Conservation (phyloP, 92 coral and sea anemone species). For the Epizoanthus scotinus region DNA sequence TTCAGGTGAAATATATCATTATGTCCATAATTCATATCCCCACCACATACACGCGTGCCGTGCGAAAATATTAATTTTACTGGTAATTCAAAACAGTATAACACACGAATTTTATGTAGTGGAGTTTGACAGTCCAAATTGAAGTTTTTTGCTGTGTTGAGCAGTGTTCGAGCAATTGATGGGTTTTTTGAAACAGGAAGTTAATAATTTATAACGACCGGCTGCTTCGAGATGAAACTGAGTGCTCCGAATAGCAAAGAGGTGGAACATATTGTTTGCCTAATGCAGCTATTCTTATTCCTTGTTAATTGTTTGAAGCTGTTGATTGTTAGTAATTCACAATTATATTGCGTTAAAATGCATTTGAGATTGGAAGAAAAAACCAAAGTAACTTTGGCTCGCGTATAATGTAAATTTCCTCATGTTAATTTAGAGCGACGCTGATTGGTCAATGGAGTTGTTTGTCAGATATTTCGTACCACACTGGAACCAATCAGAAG, state of each 20-base stretch:
- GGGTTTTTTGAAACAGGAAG: slow-evolving; percentile 43
- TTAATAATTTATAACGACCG: slow-evolving; percentile 42
- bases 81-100: too few relatives aligned
- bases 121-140: background rate
- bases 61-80: too few relatives aligned
- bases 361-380: slow-evolving; percentile 16
- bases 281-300: slow-evolving; percentile 3
- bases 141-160: background rate
- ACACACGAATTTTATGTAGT: too few relatives aligned
- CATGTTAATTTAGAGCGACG: slow-evolving; percentile 9
- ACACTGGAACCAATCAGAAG: slow-evolving; percentile 27
- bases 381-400: slow-evolving; percentile 29
- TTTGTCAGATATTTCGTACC: slow-evolving; percentile 25
- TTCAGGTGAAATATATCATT: too few relatives aligned
- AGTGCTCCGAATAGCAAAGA: slow-evolving; percentile 20
- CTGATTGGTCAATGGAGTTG: slow-evolving; percentile 37
- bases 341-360: slow-evolving; percentile 4
- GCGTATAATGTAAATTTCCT: slow-evolving; percentile 40
- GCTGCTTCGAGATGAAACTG: slow-evolving; percentile 26
- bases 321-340: slow-evolving; percentile 33
- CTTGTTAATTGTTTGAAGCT: background rate
- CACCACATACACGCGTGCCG: too few relatives aligned
- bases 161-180: slow-evolving; percentile 26
- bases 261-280: background rate
- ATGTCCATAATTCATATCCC: too few relatives aligned